A percentile compares a stretch with the other conserved stretches of the same genome.
These are phyloP conservation scores for Hydra vulgaris DNA, from an alignment of 30 jellyfish, hydroid and myxozoan genomes.

Conservation along the genomic window DNA sequence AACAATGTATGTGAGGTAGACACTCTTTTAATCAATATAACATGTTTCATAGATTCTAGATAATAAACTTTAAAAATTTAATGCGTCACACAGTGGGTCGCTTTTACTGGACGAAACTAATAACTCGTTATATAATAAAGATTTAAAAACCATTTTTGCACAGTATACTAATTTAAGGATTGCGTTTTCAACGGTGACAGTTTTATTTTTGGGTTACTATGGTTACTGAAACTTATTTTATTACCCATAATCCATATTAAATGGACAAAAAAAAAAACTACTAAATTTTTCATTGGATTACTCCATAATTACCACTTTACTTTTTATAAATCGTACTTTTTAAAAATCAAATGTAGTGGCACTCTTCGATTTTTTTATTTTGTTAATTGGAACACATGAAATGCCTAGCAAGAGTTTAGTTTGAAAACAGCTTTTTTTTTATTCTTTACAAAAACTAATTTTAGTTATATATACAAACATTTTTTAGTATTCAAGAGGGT, in stretches of 20 bases:
- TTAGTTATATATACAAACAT: no score
- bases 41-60: no score
- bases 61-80: not conserved
- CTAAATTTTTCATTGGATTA: not conserved
- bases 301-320: not conserved
- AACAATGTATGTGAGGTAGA: no score
- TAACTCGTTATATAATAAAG: not conserved
- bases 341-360: not conserved
- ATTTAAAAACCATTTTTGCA: not conserved
- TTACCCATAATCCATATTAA: not conserved
- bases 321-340: no score
- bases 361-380: not conserved
- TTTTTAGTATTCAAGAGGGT: not conserved
- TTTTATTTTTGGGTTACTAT: not conserved
- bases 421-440: not conserved
- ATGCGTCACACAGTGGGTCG: not conserved
- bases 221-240: not conserved
- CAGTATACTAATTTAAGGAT: not conserved
- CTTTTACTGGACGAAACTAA: not conserved
- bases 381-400: not conserved
- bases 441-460: not conserved
- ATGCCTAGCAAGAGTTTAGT: not conserved
- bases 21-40: no score
- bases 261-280: not conserved
- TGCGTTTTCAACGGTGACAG: not conserved